Percentiles rank a stretch among this genome's conserved stretches.
phyloP scores from a whole-genome alignment of 2,888 invertebrate genomes.

The Anagyrus pseudococci region DNA sequence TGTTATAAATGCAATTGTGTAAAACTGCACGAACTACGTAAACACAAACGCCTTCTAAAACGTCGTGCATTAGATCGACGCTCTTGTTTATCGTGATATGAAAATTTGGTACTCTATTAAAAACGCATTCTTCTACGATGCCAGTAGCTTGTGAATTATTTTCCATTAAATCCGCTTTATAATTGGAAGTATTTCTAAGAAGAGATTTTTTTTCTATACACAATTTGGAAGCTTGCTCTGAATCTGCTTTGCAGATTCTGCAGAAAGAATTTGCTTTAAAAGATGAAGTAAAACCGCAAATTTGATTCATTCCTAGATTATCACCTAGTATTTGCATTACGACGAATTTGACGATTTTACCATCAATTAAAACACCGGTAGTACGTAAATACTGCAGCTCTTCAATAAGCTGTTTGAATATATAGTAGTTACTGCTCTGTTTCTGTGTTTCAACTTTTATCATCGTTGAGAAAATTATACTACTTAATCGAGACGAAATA shows the following conservation, averaged over 20 bases:
- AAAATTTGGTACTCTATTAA: conserved; percentile 9
- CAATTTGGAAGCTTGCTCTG: neutral
- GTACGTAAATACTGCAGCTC: neutral
- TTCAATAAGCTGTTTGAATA: neutral
- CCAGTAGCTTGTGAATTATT: neutral
- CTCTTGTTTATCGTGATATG: neutral
- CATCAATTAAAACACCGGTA: neutral
- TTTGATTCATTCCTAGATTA: conserved; percentile 7
- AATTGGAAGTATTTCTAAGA: neutral
- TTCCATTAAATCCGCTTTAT: neutral
- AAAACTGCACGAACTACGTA: conserved; percentile 16
- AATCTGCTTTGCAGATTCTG: neutral
- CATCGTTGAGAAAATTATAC: neutral
- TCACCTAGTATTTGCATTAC: conserved; percentile 10
- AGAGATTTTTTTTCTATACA: neutral
- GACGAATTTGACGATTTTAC: conserved; percentile 12
- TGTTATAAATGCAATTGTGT: conserved; percentile 1
- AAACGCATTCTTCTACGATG: conserved; percentile 9
- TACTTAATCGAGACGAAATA: neutral
- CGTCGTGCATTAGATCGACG: conserved; percentile 9
- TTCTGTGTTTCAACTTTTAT: neutral
- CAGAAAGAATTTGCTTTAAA: conserved; percentile 3
- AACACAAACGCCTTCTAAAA: conserved; percentile 10
- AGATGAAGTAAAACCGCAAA: conserved; percentile 4
- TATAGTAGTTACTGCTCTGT: neutral